Percentiles rank a stretch among this genome's conserved stretches.
Conservation (phyloP, 2,888 invertebrate species). For the Ectobius pallidus region DNA sequence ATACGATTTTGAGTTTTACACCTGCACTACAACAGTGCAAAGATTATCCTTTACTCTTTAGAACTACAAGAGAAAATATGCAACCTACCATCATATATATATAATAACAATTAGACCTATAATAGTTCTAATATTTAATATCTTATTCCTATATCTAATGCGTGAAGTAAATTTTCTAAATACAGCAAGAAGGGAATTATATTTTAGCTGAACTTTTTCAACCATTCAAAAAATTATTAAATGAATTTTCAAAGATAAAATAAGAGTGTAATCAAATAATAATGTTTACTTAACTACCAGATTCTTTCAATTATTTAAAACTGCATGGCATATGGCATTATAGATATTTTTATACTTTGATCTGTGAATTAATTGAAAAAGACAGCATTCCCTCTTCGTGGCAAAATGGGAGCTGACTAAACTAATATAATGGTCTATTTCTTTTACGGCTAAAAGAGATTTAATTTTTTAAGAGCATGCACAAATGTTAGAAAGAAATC, state of each 20-base stretch:
- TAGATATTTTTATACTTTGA: neutral
- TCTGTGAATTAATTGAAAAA: conserved; percentile 6
- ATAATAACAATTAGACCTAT: neutral
- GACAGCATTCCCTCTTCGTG: neutral
- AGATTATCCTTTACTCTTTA: neutral
- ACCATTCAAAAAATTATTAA: too few species aligned
- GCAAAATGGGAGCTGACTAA: conserved; percentile 24
- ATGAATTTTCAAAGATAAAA: too few species aligned
- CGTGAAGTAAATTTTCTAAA: neutral
- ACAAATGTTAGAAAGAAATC: too few species aligned
- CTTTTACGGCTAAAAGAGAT: too few species aligned
- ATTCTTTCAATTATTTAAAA: neutral
- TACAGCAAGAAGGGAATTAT: neutral
- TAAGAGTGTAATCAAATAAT: too few species aligned
- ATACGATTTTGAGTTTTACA: too few species aligned
- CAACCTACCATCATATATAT: neutral
- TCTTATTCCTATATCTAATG: neutral
- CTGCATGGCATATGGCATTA: neutral
- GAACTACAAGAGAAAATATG: neutral
- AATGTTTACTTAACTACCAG: too few species aligned
- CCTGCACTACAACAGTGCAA: neutral
- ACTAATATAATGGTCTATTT: too few species aligned
- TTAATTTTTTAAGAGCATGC: too few species aligned
- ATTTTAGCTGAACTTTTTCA: neutral
- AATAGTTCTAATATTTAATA: neutral